Base-by-base conservation (phyloP, 1,140 invertebrate genomes). In the Trichonephila clavipes region DNA sequence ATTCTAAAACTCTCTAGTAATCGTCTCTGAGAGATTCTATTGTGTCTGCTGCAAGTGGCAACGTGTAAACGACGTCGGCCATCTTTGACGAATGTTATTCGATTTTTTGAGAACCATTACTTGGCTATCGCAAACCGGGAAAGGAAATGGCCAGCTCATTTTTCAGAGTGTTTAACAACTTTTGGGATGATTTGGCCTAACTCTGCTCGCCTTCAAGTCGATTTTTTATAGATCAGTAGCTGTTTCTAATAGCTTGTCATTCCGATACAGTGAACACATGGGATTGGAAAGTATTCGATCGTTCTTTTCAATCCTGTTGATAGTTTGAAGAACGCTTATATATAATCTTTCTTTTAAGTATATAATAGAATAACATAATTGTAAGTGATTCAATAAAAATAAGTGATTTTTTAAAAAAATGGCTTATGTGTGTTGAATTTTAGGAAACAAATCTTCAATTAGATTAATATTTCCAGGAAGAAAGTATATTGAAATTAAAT, bases 151-250 rank as follows among this genome's bases (percentile, higher is more conserved):
- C 34, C 28, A 24, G 19, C 88, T 51, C 88, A 89, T 89, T 89
- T 89, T 89, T 89, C 88, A 72, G 66, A 89, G 88, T 72, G 62
- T 72, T 89, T 89, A 89, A 89, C 88, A 89, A 89, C 88, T 89
- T 58, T 72, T 24, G 64, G 66, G n/a, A 62, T 64, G 86, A 34
- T 88, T 64, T 88, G 44, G 44, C 44, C 44, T 10, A 51, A 19
- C 44, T 83, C 82, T n/a, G 18, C 44, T 28, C 7, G 44, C 82
- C 82, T 83, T n/a, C 40, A 19, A 28, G 19, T 83, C 82, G 16
- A 83, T 83, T 58, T 83, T 83, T 83, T 83, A 83, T 83, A 51
- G 51, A 58, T 83, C 44, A 59, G 44, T 83, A 58, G 82, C 44
- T 83, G 82, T 59, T 83, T 83, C 82, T 83, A 83, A 83, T 83